Evolutionary conservation across 2,888 invertebrate species (phyloP), one percentile per base, ranked within the genome.

Genomic region (Leptarthrus brevirostris): DNA sequence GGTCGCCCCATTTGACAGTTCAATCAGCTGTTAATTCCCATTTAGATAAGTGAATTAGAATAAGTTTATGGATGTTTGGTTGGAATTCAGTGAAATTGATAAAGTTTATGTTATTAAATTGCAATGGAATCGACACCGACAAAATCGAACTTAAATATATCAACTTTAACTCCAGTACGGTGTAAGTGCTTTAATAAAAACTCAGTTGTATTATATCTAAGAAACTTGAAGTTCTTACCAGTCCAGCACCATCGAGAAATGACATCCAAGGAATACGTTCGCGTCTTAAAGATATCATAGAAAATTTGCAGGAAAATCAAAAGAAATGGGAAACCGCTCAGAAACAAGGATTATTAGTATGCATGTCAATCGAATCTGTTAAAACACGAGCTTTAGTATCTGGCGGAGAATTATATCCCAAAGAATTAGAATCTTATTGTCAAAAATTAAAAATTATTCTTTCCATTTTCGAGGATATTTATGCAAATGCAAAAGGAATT

Each of bases 301-400:
- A 79, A 12, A 77, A 75, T 8, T 52, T 83, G 0, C 76, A 80
- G 18, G 79, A 78, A 18, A 82, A 83, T 52, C 82, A 81, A 52
- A 66, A 77, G 12, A 84, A 83, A 75, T 84, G 85, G 85, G 79
- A 81, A 20, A 14, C 81, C 3, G 83, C 84, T 0, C 83, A 84
- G 6, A 81, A 82, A 22, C 80, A 83, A 0, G 84, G 84, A 2
- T 76, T 79, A 0, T 53, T 81, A 0, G 74, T 84, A 2, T 84
- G 84, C 75, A 78, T 78, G 56, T 75, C 80, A 1, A 84, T 84
- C 6, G 84, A 84, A 74, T 79, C 80, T 0, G 79, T 82, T 22
- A 84, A 84, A 76, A 79, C 81, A 0, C 81, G 80, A 44, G 77
- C 79, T 18, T 71, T 82, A 22, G 81, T 81, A 30, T 76, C 77